phyloP scores from a whole-genome alignment of 1,140 invertebrate species.

The Penaeus japonicus region DNA sequence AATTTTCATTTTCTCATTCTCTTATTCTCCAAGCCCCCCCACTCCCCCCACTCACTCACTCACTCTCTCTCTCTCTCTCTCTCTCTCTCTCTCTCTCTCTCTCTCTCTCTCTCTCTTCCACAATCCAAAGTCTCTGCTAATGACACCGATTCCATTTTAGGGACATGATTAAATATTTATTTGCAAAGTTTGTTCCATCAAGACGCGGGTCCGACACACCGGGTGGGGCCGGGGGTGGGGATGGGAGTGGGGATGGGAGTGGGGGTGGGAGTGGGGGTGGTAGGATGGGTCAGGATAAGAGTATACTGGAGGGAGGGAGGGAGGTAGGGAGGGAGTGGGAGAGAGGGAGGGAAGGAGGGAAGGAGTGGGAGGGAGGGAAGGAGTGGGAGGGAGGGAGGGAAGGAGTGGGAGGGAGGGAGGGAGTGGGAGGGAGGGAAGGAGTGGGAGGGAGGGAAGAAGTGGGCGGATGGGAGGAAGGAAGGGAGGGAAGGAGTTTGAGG shows the following conservation, averaged over 20 bases:
- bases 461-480: neutral
- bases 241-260: neutral
- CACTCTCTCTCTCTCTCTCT: neutral
- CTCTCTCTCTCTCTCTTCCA: neutral
- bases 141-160: constrained; percentile 45
- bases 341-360: neutral
- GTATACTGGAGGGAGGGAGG: neutral
- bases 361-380: no score
- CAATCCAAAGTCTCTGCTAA: constrained; percentile 11
- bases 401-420: no score
- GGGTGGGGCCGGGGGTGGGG: neutral
- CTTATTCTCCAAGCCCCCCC: neutral
- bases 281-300: neutral
- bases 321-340: neutral
- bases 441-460: neutral
- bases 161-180: constrained; percentile 49
- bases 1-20: neutral
- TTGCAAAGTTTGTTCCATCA: constrained; percentile 37
- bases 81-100: neutral
- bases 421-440: no score
- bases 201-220: neutral
- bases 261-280: neutral
- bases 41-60: neutral
- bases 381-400: no score
- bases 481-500: neutral